phyloP scores from a whole-genome alignment of 1,140 invertebrate species.

The Solenopsis fugax region DNA sequence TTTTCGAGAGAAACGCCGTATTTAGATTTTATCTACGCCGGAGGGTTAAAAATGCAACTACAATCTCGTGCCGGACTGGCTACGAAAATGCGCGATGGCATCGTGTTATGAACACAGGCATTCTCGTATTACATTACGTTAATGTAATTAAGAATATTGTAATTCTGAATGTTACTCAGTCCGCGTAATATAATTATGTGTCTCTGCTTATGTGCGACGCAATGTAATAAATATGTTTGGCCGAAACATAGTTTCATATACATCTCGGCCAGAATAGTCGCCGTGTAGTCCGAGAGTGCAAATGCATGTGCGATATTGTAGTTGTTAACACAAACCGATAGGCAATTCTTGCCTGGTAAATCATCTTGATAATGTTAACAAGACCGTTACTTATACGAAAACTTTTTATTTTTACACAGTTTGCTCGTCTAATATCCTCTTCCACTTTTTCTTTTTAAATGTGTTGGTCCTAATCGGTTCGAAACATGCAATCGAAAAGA shows the following conservation, averaged over 20 bases:
- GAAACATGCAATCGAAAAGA: conserved; percentile 65
- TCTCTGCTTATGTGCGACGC: conserved; percentile 24
- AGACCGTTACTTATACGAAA: conserved; percentile 16
- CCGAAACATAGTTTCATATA: neutral
- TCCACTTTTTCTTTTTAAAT: neutral
- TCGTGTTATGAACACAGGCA: conserved; percentile 24
- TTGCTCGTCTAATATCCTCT: conserved; percentile 8
- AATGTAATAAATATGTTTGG: conserved; percentile 35
- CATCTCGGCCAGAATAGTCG: neutral
- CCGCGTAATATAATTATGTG: conserved; percentile 31
- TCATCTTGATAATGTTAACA: conserved; percentile 42
- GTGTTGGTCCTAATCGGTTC: conserved; percentile 51
- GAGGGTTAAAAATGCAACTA: conserved; percentile 48
- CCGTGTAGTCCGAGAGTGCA: neutral
- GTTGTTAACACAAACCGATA: conserved; percentile 20
- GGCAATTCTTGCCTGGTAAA: neutral
- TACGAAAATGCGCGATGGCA: conserved; percentile 25
- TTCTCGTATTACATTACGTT: conserved; percentile 39
- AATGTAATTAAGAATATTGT: conserved; percentile 54
- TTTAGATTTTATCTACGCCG: conserved; percentile 37
- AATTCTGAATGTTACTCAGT: conserved; percentile 34
- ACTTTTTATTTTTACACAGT: conserved; percentile 43
- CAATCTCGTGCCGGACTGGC: conserved; percentile 38
- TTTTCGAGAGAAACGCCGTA: conserved; percentile 45
- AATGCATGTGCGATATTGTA: neutral